Evolutionary conservation across 2,888 invertebrate species (phyloP).

Genomic region (Carterocephalus palaemon): DNA sequence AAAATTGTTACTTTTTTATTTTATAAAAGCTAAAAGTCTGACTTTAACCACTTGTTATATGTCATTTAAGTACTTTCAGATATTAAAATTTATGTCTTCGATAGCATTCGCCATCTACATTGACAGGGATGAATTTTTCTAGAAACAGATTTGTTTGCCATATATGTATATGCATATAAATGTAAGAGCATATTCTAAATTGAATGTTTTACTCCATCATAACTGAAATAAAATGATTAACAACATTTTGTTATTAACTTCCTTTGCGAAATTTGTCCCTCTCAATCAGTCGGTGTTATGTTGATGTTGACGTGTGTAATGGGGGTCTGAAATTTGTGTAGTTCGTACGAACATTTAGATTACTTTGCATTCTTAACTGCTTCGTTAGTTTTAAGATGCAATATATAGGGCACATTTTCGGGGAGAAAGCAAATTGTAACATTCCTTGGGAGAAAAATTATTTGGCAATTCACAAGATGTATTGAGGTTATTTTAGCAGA

Average conservation of each 20-base stretch:
- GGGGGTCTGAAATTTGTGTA: slow-evolving; percentile 62
- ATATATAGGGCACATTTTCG: slow-evolving; percentile 52
- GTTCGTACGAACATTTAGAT: slow-evolving; percentile 58
- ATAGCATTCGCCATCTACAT: slow-evolving; percentile 5
- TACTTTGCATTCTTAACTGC: slow-evolving; percentile 56
- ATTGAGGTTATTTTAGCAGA: slow-evolving; percentile 31
- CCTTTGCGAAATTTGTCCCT: slow-evolving; percentile 20
- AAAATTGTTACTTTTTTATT: slow-evolving; percentile 72
- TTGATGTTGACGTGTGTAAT: slow-evolving; percentile 22
- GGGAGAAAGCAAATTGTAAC: slow-evolving; percentile 63
- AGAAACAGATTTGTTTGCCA: no score
- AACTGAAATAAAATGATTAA: no score
- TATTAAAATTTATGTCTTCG: slow-evolving; percentile 28
- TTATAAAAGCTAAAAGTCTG: slow-evolving; percentile 76
- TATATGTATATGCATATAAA: no score
- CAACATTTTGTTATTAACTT: no score
- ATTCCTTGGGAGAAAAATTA: slow-evolving; percentile 68
- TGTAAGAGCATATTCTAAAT: no score
- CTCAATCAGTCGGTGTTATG: slow-evolving; percentile 11
- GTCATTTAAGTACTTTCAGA: slow-evolving; percentile 66
- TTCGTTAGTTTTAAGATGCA: slow-evolving; percentile 55
- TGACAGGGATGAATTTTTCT: slow-evolving; percentile 22
- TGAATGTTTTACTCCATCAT: no score
- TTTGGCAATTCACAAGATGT: slow-evolving; percentile 42
- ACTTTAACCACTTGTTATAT: slow-evolving; percentile 74